Evolutionary conservation across 2,888 invertebrate genomes (phyloP).

Genomic region (Hydrotaea cyrtoneurina): DNA sequence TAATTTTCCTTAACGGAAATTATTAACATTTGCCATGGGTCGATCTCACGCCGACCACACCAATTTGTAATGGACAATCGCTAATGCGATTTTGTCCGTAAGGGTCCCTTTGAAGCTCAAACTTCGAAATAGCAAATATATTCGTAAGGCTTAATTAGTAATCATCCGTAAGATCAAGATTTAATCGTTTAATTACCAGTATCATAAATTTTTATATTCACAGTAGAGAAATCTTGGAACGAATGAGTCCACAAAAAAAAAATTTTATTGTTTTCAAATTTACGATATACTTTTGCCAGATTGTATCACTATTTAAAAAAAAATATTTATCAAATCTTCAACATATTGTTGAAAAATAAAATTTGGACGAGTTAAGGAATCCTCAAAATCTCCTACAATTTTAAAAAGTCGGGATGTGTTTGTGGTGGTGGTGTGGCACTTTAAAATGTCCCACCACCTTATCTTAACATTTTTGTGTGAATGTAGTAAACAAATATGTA

Average conservation of each 20-base stretch:
- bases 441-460: background rate
- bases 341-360: too few relatives aligned
- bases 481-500: background rate
- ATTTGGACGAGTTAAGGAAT: background rate
- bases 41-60: too few relatives aligned
- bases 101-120: background rate
- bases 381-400: background rate
- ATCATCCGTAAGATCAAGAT: slow-evolving; percentile 1
- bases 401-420: too few relatives aligned
- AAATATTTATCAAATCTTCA: too few relatives aligned
- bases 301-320: too few relatives aligned
- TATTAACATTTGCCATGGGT: too few relatives aligned
- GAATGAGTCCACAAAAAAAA: background rate
- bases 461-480: background rate
- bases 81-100: background rate
- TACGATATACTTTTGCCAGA: too few relatives aligned
- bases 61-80: background rate
- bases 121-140: slow-evolving; percentile 17
- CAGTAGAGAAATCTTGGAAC: slow-evolving; percentile 17
- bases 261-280: background rate
- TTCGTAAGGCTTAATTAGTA: slow-evolving; percentile 10
- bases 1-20: too few relatives aligned
- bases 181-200: background rate
- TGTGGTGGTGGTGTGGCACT: background rate
- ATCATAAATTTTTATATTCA: background rate